A percentile compares a stretch with the other conserved stretches of the same genome.
phyloP scores from a whole-genome alignment of 2,888 invertebrate species.

The Cryptus viduatorius region DNA sequence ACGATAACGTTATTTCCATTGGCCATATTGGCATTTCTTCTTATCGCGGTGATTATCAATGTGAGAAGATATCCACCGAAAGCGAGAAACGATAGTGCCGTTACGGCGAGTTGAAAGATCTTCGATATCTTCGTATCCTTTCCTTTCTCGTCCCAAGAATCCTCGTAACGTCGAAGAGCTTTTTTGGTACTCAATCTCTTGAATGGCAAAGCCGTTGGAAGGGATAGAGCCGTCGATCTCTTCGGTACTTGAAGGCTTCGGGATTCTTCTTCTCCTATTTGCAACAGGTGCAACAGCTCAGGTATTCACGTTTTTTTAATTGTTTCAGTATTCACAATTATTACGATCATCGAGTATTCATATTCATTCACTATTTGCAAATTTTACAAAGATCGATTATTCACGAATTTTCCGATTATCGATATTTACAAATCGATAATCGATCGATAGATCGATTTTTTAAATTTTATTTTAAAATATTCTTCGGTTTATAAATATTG shows the following conservation, averaged over 20 bases:
- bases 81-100: constrained; percentile 92
- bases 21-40: constrained; percentile 86
- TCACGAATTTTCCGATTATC: too few species aligned
- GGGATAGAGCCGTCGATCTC: constrained; percentile 57
- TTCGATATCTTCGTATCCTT: constrained; percentile 89
- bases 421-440: too few species aligned
- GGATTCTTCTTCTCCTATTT: constrained; percentile 21
- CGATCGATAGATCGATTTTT: too few species aligned
- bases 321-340: too few species aligned
- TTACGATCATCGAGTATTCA: too few species aligned
- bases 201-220: constrained; percentile 80
- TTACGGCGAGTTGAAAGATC: constrained; percentile 92
- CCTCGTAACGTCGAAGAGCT: constrained; percentile 80
- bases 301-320: too few species aligned
- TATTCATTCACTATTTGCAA: too few species aligned
- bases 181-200: constrained; percentile 74
- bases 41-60: constrained; percentile 91
- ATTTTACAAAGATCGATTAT: too few species aligned
- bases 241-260: constrained; percentile 41
- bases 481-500: too few species aligned
- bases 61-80: constrained; percentile 94
- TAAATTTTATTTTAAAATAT: too few species aligned
- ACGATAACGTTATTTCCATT: constrained; percentile 80
- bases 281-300: too few species aligned
- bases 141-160: constrained; percentile 86